These are phyloP conservation scores for Phalacrocorax carbo DNA, from an alignment of 2,113 vertebrate species.

Conservation along the genomic window DNA sequence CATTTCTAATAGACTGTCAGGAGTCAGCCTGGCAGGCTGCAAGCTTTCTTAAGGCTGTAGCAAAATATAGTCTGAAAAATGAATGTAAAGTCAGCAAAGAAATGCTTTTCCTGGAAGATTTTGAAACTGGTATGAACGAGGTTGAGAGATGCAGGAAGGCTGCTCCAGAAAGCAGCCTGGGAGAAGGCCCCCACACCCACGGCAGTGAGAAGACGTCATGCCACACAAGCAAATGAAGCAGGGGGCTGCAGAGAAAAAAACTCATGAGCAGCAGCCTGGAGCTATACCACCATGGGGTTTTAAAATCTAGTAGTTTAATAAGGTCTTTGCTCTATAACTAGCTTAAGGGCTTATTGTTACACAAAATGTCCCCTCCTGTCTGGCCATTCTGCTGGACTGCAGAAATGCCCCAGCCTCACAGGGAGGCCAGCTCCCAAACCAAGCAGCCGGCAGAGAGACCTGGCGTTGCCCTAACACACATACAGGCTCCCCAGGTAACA, in stretches of 20 bases:
- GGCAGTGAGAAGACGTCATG: not conserved
- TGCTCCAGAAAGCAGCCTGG: not conserved
- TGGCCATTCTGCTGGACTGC: not conserved
- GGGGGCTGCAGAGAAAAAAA: slow-evolving; percentile 19
- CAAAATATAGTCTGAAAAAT: not conserved
- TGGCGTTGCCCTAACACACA: not conserved
- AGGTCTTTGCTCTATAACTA: not conserved
- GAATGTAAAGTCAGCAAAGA: not conserved
- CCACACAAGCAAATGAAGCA: slow-evolving; percentile 1
- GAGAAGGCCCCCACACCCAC: not conserved
- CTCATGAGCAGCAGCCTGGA: not conserved
- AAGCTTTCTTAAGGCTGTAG: not conserved
- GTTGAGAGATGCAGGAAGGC: not conserved
- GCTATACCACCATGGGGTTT: not conserved
- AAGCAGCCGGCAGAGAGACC: fast-evolving
- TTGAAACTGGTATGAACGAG: fast-evolving
- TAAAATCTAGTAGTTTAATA: not conserved
- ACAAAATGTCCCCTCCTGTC: not conserved
- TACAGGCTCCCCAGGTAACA: not conserved
- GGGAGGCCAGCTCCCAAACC: not conserved
- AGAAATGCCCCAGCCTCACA: not conserved
- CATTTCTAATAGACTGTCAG: no score
- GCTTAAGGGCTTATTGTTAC: slow-evolving; percentile 6
- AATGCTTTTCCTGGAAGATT: not conserved
- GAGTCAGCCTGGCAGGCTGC: not conserved